Evolutionary conservation across 2,888 invertebrate species (phyloP), one percentile per base, ranked within the genome.

Genomic region (Elegia similella): DNA sequence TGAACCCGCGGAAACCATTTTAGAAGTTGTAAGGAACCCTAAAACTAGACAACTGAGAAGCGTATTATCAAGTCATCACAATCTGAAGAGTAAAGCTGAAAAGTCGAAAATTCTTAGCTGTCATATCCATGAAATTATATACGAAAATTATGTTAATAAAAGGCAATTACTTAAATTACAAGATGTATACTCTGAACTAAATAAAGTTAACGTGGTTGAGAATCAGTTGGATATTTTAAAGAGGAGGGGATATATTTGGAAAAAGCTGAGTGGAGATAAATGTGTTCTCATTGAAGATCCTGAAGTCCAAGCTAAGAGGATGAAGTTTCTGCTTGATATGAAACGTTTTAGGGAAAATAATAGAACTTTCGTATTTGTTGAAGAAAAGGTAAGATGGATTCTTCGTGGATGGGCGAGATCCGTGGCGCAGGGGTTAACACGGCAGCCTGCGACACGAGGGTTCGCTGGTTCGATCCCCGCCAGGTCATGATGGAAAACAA

Each of bases 251-350:
- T 75, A 60, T 42, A 42, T 59, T 10, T 72, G 68, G 66, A 67
- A 59, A 59, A 59, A 62, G 12, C 34, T 75, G 5, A 57, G 60
- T 7, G 59, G 60, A 0, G 48, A 62, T n/a, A 68, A 59, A 52
- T 61, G 52, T 13, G 62, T 73, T 0, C 10, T 75, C 0, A 50
- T 70, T 6, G 75, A 75, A 58, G 59, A 68, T 1, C 61, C 66
- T 0, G 58, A 66, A 15, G 63, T 64, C 32, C 42, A 59, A 8
- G 55, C 59, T 5, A 48, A 23, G 3, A 68, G 67, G 34, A 65
- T 69, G 13, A 60, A 62, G 17, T 75, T 69, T 55, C 58, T 75
- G 2, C 46, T 64, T 0, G 52, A 61, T 54, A 66, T 75, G 29
- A 58, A 55, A 2, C 47, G 59, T 5, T 66, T 63, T 10, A 67